These are phyloP conservation scores for Papilio protenor DNA, from an alignment of 2,888 invertebrate species.

Conservation along the genomic window DNA sequence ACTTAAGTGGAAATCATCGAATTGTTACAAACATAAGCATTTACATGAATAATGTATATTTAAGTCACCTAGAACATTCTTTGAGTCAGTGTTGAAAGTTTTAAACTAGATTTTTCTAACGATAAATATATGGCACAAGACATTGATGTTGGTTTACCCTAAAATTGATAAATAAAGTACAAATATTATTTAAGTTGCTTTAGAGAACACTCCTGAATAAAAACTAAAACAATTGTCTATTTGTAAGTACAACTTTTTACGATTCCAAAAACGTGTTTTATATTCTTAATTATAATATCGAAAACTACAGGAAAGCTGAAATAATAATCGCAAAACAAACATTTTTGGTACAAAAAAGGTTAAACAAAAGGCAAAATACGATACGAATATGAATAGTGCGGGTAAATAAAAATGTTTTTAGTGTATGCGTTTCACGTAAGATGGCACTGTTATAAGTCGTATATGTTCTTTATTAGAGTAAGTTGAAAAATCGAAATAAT, in stretches of 20 bases:
- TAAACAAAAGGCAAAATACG: background rate
- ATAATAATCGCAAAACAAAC: no score
- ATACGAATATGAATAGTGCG: background rate
- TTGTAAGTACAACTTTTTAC: background rate
- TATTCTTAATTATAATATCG: no score
- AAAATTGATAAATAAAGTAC: background rate
- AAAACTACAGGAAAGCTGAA: no score
- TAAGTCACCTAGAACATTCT: background rate
- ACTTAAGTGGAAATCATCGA: slow-evolving; percentile 44
- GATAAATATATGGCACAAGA: background rate
- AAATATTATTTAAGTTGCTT: background rate
- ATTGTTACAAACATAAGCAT: slow-evolving; percentile 13
- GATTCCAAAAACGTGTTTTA: background rate
- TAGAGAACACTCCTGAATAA: background rate
- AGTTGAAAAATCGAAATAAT: background rate
- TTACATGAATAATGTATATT: background rate
- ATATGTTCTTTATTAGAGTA: background rate
- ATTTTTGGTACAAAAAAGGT: background rate
- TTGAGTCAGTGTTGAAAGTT: background rate
- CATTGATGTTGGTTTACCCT: background rate
- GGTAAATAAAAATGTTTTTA: background rate
- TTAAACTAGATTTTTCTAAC: background rate
- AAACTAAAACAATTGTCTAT: background rate
- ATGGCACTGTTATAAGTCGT: background rate
- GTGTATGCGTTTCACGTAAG: background rate